phyloP scores from a whole-genome alignment of 2,113 vertebrate species.

The Gambusia affinis region DNA sequence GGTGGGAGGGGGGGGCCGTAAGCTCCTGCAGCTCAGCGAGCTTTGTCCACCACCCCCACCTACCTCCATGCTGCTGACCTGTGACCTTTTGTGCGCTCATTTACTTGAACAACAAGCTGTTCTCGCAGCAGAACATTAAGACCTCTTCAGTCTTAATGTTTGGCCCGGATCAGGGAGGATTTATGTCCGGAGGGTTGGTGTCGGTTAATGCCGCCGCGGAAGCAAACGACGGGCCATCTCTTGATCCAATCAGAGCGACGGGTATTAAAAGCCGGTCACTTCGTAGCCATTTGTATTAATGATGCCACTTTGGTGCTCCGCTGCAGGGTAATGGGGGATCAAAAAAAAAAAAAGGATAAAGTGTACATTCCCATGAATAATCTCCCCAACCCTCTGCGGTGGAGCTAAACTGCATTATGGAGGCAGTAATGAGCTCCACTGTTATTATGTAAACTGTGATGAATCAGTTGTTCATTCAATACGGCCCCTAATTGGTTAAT shows the following conservation, averaged over 20 bases:
- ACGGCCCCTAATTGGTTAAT: conserved; percentile 70
- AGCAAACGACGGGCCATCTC: conserved; percentile 28
- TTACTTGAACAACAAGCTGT: conserved; percentile 47
- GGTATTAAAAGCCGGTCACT: conserved; percentile 44
- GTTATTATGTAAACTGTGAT: conserved; percentile 69
- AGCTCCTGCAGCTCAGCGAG: conserved; percentile 66
- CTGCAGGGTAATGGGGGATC: conserved; percentile 55
- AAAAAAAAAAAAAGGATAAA: background rate
- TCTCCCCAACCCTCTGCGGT: conserved; percentile 37
- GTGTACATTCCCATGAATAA: conserved; percentile 54
- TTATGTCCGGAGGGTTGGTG: conserved; percentile 34
- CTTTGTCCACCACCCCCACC: conserved; percentile 65
- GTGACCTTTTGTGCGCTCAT: conserved; percentile 32
- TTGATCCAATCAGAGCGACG: conserved; percentile 52
- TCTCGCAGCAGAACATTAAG: conserved; percentile 43
- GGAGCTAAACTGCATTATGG: conserved; percentile 64
- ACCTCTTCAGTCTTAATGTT: conserved; percentile 42
- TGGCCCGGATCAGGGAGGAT: conserved; percentile 21
- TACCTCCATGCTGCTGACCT: conserved; percentile 16
- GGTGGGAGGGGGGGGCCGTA: conserved; percentile 47
- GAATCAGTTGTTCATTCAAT: conserved; percentile 69
- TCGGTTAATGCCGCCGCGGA: conserved; percentile 37
- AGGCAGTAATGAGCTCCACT: conserved; percentile 62
- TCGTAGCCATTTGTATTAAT: conserved; percentile 53
- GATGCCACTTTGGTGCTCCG: conserved; percentile 51